phyloP scores from a whole-genome alignment of 2,113 vertebrate species.

The Otus sunia region DNA sequence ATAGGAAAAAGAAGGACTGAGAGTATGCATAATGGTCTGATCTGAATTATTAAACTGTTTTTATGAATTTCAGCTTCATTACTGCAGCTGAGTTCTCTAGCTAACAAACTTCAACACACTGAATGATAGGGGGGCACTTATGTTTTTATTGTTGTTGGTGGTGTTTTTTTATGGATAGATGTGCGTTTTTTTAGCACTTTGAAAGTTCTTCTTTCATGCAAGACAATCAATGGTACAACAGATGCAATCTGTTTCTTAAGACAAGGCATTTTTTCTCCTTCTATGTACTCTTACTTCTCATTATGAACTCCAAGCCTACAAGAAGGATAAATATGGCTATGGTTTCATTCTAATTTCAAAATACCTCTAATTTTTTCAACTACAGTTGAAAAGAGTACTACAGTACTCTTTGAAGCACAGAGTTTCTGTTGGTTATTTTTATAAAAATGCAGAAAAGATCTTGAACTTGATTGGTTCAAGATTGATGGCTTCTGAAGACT shows the following conservation, averaged over 20 bases:
- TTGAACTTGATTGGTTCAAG: not conserved
- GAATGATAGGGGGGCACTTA: rapidly evolving
- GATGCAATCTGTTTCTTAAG: not conserved
- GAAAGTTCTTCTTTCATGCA: not conserved
- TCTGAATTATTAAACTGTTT: not conserved
- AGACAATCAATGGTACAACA: not conserved
- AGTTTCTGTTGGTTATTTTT: not conserved
- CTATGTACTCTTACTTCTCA: not conserved
- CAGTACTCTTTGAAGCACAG: not conserved
- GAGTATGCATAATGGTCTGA: not conserved
- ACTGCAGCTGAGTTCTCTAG: not conserved
- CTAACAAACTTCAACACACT: not conserved
- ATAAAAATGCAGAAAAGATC: not conserved
- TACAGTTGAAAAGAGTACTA: not conserved
- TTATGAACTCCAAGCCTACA: not conserved
- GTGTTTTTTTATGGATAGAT: too few species aligned
- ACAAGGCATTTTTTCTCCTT: not conserved
- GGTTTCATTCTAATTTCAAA: not conserved
- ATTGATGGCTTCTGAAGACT: not conserved
- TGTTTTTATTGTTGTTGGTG: too few species aligned
- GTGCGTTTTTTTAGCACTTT: not conserved
- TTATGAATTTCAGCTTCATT: not conserved
- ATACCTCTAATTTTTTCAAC: not conserved
- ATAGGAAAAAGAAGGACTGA: not conserved
- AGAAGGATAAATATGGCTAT: not conserved